Percentiles rank a stretch among this genome's conserved stretches.
Conservation (phyloP, 2,113 vertebrate genomes). For the Indri indri region DNA sequence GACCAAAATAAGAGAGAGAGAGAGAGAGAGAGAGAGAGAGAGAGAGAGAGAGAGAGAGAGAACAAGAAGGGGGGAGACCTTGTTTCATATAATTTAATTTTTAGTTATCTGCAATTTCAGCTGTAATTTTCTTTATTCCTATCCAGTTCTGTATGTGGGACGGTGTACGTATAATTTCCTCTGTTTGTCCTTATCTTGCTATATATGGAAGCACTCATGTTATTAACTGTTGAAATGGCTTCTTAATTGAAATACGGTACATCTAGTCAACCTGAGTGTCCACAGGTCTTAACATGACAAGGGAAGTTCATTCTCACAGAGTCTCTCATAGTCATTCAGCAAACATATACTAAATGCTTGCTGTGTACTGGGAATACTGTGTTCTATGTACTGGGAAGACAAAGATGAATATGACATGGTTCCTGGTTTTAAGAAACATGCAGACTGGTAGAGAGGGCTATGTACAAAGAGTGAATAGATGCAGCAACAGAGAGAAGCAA, state of each 20-base stretch:
- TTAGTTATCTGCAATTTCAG: background rate
- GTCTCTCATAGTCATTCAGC: background rate
- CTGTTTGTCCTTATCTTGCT: constrained; percentile 10
- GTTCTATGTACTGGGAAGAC: background rate
- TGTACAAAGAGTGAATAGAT: background rate
- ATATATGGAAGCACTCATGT: background rate
- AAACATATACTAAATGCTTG: background rate
- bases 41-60: no score
- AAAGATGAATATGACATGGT: background rate
- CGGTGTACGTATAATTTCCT: background rate
- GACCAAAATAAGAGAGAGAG: background rate
- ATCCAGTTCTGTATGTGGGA: background rate
- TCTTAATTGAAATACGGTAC: constrained; percentile 14
- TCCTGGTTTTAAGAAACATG: background rate
- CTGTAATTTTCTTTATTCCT: background rate
- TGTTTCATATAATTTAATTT: constrained; percentile 13
- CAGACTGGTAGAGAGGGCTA: background rate
- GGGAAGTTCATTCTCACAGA: background rate
- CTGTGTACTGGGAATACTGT: background rate
- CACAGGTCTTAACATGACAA: background rate
- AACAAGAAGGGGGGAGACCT: background rate
- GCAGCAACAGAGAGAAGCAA: background rate
- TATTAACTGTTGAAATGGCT: background rate
- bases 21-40: no score
- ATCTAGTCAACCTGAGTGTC: background rate